Evolutionary conservation across 1,140 invertebrate genomes (phyloP).

Genomic region (Drosophila erecta): DNA sequence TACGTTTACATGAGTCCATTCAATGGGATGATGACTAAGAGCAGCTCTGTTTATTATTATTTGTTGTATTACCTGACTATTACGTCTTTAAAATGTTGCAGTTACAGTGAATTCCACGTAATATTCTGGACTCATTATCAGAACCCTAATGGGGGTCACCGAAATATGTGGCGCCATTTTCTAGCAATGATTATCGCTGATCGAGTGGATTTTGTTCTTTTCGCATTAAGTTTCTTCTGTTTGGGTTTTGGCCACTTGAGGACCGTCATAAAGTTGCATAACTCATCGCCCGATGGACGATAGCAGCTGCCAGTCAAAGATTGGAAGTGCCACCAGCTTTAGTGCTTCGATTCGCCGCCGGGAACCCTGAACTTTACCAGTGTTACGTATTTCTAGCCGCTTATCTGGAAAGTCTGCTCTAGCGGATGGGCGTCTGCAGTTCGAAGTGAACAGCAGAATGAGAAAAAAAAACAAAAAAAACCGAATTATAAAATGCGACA

Average conservation of each 20-base stretch:
- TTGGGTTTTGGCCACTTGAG: constrained; percentile 26
- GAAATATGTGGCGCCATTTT: constrained; percentile 11
- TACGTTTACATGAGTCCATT: neutral
- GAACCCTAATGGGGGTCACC: neutral
- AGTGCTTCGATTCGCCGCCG: constrained; percentile 6
- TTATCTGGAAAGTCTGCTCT: constrained; percentile 15
- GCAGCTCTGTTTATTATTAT: neutral
- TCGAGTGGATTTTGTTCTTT: constrained; percentile 25
- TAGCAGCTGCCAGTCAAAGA: constrained; percentile 9
- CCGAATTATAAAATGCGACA: constrained; percentile 43
- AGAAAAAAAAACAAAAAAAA: constrained; percentile 1
- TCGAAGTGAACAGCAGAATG: neutral
- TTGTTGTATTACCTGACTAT: neutral
- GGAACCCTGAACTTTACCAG: constrained; percentile 22
- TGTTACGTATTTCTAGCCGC: constrained; percentile 5
- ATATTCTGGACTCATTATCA: neutral
- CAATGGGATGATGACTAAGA: neutral
- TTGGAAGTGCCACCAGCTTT: constrained; percentile 6
- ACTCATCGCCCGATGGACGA: constrained; percentile 10
- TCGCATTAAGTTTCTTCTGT: neutral
- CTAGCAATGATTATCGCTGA: constrained; percentile 18
- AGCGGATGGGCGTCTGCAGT: constrained; percentile 10
- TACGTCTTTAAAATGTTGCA: too few species aligned
- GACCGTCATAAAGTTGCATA: constrained; percentile 38
- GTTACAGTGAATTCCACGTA: neutral